Percentiles rank a stretch among this genome's conserved stretches.
Evolutionary conservation across 2,113 vertebrate genomes (phyloP).

Genomic region (Camelus bactrianus): DNA sequence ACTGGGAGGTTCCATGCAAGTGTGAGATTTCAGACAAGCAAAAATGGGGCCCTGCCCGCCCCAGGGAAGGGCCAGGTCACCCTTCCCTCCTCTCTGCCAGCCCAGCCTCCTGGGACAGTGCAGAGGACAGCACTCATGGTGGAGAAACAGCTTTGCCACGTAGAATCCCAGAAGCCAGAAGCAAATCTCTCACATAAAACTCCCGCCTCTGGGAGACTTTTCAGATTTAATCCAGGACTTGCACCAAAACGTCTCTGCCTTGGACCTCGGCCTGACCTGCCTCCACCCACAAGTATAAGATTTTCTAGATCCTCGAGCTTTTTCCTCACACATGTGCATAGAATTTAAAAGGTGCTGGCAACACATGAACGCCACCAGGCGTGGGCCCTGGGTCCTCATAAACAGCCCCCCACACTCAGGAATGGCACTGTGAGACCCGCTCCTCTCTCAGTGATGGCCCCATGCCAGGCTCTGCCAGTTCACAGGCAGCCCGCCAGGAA

Average conservation of each 20-base stretch:
- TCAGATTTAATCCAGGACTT: not conserved
- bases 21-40: not conserved
- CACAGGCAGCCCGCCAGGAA: constrained; percentile 34
- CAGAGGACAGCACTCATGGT: not conserved
- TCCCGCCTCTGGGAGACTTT: not conserved
- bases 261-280: accelerated
- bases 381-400: not conserved
- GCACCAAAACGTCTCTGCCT: not conserved
- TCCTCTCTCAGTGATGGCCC: not conserved
- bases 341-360: not conserved
- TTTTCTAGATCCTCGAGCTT: not conserved
- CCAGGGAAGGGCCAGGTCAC: not conserved
- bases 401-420: not conserved
- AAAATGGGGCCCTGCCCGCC: not conserved
- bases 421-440: not conserved
- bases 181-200: not conserved
- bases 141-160: not conserved
- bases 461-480: not conserved
- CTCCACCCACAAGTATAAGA: not conserved
- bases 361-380: too few relatives aligned
- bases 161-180: not conserved
- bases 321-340: not conserved
- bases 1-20: not conserved
- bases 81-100: not conserved
- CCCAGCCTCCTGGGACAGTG: too few relatives aligned